phyloP scores from a whole-genome alignment of 2,888 invertebrate genomes.

The Rhagophthalmus giganteus region DNA sequence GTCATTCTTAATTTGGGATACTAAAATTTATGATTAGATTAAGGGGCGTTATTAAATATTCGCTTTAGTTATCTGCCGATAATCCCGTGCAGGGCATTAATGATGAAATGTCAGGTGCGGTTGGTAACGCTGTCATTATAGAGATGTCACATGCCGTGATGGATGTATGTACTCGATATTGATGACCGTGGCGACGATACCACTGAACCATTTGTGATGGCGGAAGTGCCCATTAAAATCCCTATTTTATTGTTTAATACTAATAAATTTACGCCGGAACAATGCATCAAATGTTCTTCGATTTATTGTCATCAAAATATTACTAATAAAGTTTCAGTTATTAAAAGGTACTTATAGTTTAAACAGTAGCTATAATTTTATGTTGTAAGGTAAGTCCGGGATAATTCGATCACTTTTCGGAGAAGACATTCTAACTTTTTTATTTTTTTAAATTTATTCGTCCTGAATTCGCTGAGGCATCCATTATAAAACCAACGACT shows the following conservation, averaged over 20 bases:
- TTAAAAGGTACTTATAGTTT: no score
- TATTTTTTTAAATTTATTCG: no score
- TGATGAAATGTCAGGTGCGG: conserved; percentile 52
- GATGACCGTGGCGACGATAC: conserved; percentile 42
- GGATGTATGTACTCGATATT: conserved; percentile 52
- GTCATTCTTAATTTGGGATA: conserved; percentile 11
- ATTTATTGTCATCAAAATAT: no score
- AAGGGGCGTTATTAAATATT: conserved; percentile 45
- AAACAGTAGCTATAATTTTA: no score
- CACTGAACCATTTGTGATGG: conserved; percentile 33
- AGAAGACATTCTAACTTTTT: no score
- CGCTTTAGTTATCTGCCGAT: conserved; percentile 47
- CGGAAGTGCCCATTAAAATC: conserved; percentile 35
- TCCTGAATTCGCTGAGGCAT: no score
- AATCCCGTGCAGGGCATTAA: conserved; percentile 30
- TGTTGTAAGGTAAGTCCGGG: no score
- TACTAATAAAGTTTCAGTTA: no score
- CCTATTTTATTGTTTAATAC: conserved; percentile 34
- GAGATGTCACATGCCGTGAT: conserved; percentile 50
- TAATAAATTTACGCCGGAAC: conserved; percentile 29
- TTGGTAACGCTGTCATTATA: conserved; percentile 52
- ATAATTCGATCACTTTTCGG: no score
- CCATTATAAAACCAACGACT: no score
- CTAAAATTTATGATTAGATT: conserved; percentile 9
- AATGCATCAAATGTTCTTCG: no score